phyloP scores from a whole-genome alignment of 2,797 vertebrate species.

The Apogon hyalosoma region DNA sequence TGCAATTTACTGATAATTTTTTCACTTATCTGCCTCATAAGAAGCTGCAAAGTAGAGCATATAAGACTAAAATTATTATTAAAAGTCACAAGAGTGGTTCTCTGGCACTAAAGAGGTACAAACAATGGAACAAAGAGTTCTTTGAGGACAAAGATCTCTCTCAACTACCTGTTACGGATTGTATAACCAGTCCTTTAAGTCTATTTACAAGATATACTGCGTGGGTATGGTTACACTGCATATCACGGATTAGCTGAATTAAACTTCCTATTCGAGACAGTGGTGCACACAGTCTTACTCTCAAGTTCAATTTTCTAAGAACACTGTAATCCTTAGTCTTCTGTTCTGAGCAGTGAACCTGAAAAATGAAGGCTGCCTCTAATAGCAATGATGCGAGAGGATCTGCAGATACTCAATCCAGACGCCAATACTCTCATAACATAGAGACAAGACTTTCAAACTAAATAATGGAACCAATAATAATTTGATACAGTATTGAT shows the following conservation, averaged over 20 bases:
- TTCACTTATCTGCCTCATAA: background rate
- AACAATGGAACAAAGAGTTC: slow-evolving; percentile 38
- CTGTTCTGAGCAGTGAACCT: slow-evolving; percentile 31
- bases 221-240: slow-evolving; percentile 43
- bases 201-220: slow-evolving; percentile 59
- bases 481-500: slow-evolving; percentile 41
- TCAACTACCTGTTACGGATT: slow-evolving; percentile 54
- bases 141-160: slow-evolving; percentile 40
- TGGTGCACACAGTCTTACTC: slow-evolving; percentile 4
- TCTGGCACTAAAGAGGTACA: background rate
- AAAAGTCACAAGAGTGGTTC: slow-evolving; percentile 25
- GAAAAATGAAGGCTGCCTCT: slow-evolving; percentile 27
- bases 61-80: slow-evolving; percentile 31
- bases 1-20: too few species aligned
- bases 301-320: slow-evolving; percentile 9
- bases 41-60: slow-evolving; percentile 1
- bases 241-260: slow-evolving; percentile 54
- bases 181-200: slow-evolving; percentile 43
- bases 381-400: slow-evolving; percentile 11
- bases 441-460: background rate
- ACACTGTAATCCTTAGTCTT: slow-evolving; percentile 36
- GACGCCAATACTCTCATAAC: background rate
- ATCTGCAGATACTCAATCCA: slow-evolving; percentile 20
- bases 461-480: slow-evolving; percentile 12
- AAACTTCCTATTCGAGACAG: slow-evolving; percentile 45